Evolutionary conservation across 2,888 invertebrate genomes (phyloP), one percentile per base, ranked within the genome.

Genomic region (Unio pictorum): DNA sequence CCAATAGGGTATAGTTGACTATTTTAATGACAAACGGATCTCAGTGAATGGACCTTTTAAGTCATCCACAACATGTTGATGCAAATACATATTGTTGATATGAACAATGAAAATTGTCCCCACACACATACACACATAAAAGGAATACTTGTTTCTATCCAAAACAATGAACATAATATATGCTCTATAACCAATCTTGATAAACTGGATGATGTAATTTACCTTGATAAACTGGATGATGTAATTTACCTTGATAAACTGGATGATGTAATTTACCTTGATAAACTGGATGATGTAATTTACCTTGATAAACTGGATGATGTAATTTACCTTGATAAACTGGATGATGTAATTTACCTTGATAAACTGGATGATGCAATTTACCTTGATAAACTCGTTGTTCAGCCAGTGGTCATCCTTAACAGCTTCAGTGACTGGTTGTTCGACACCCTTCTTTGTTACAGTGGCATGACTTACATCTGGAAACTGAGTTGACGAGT

Each of bases 401-500:
- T 94, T 94, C 80, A 99, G 90, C 93, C 94, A 99, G 18, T 92
- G 92, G 67, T 94, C 93, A 91, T 99, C 95, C 81, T 95, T 80
- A 60, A 99, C 91, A 57, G 93, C 95, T 57, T 94, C 93, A 11
- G 92, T 90, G 0, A 95, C 94, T 1, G 71, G 65, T 0, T 94
- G 94, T 1, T 61, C 69, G 60, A 80, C 86, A 4, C 83, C 86
- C 68, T 84, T 80, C 57, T 87, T 79, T 54, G 65, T 79, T 18
- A 89, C 90, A 61, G 81, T 85, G 56, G 91, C 91, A 76, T 90
- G 89, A 54, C 93, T 92, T 0, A 95, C 95, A 92, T 99, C 99
- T 8, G 99, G 99, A 91, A 95, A 99, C 91, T 99, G 99, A 15
- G 99, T 99, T 7, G 97, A 96, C 0, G 99, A 99, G 90, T 99